Evolutionary conservation across 1,140 invertebrate genomes (phyloP).

Genomic region (Drosophila pandora): DNA sequence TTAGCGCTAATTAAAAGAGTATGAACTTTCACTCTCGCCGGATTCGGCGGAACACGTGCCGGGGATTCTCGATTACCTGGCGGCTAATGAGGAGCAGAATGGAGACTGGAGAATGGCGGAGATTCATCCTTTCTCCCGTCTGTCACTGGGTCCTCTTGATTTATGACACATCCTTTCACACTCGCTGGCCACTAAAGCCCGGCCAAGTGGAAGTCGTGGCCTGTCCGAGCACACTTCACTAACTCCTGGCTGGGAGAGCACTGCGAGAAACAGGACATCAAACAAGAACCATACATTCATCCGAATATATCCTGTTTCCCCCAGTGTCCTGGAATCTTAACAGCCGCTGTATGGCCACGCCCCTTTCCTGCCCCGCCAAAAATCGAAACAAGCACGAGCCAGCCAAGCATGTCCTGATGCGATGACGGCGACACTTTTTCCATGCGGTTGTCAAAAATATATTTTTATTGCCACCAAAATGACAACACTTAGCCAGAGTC

Average conservation of each 20-base stretch:
- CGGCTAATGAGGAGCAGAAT: conserved; percentile 38
- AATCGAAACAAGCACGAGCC: conserved; percentile 10
- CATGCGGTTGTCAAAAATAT: conserved; percentile 80
- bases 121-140: conserved; percentile 16
- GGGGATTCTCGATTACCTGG: conserved; percentile 52
- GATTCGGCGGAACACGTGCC: conserved; percentile 48
- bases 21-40: conserved; percentile 73
- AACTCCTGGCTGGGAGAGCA: conserved; percentile 3
- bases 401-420: conserved; percentile 62
- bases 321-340: conserved; percentile 56
- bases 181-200: conserved; percentile 51
- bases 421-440: conserved; percentile 54
- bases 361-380: conserved; percentile 27
- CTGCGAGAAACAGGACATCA: neutral
- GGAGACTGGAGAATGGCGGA: neutral
- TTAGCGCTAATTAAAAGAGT: conserved; percentile 80
- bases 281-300: too few species aligned
- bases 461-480: conserved; percentile 81
- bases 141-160: conserved; percentile 62
- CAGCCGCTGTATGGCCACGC: conserved; percentile 70
- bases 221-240: conserved; percentile 49
- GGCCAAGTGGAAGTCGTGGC: conserved; percentile 62
- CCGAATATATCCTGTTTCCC: neutral
- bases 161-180: conserved; percentile 57
- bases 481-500: conserved; percentile 68